Conservation (phyloP, 2,888 invertebrate genomes). For the Lasioglossum villosulum region DNA sequence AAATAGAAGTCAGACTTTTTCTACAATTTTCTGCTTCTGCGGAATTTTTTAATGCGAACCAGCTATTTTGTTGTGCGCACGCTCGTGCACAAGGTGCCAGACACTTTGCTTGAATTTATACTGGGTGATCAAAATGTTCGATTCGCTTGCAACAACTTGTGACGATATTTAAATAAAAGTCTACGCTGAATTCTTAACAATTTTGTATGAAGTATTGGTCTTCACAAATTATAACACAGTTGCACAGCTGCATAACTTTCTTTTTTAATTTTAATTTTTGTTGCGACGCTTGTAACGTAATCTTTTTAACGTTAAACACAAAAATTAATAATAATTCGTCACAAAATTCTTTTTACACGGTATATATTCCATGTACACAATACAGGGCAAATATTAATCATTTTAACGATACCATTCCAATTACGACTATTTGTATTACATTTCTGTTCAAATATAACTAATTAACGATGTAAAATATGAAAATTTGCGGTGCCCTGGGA, state of each 20-base stretch:
- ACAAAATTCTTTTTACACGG: too few relatives aligned
- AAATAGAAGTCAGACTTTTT: neutral
- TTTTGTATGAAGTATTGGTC: too few relatives aligned
- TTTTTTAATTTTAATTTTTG: too few relatives aligned
- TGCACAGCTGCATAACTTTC: too few relatives aligned
- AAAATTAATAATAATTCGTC: neutral
- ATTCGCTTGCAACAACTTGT: neutral
- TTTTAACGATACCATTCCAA: neutral
- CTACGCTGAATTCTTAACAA: too few relatives aligned
- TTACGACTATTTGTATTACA: neutral
- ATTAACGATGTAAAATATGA: neutral
- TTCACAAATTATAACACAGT: too few relatives aligned
- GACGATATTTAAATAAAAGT: neutral
- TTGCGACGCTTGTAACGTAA: too few relatives aligned
- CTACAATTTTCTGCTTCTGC: neutral
- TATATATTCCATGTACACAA: neutral
- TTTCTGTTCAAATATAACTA: neutral
- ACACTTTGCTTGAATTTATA: neutral
- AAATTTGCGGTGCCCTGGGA: neutral
- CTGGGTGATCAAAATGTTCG: neutral
- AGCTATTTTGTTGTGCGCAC: neutral
- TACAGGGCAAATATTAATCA: neutral
- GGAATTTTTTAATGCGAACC: neutral
- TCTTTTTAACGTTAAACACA: neutral
- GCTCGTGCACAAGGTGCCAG: accelerated